A percentile compares a stretch with the other conserved stretches of the same genome.
phyloP scores from a whole-genome alignment of 2,113 vertebrate genomes.

The Serilophus lunatus region DNA sequence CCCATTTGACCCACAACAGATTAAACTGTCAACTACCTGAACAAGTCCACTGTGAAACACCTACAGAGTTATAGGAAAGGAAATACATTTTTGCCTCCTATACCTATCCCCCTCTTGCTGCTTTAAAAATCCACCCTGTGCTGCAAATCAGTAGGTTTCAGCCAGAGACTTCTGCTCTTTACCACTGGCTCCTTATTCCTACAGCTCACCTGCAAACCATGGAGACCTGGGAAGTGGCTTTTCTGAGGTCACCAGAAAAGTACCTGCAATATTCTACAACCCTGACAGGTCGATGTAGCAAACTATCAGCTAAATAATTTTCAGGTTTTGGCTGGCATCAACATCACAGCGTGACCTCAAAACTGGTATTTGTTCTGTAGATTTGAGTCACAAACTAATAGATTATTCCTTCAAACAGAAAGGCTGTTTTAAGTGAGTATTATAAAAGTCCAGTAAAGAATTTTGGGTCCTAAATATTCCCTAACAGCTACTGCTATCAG shows the following conservation, averaged over 20 bases:
- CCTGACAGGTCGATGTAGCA: background rate
- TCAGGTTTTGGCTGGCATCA: background rate
- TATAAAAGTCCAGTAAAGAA: background rate
- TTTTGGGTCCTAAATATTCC: background rate
- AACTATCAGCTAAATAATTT: background rate
- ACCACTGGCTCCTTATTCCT: background rate
- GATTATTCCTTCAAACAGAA: background rate
- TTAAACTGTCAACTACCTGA: background rate
- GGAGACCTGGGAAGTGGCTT: background rate
- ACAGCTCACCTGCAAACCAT: background rate
- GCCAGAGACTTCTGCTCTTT: background rate
- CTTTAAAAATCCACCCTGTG: background rate
- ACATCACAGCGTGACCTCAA: fast-evolving
- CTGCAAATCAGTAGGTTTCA: background rate
- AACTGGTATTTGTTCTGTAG: background rate
- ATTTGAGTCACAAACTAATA: background rate
- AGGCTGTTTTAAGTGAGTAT: background rate
- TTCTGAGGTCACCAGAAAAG: background rate
- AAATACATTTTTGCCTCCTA: background rate
- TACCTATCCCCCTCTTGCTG: background rate
- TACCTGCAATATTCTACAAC: background rate
- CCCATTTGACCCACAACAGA: background rate
- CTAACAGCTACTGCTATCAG: background rate
- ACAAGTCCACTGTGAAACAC: background rate
- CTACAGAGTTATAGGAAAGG: background rate